Evolutionary conservation across 2,113 vertebrate species (phyloP), one percentile per base, ranked within the genome.

Genomic region (Falcunculus frontatus): DNA sequence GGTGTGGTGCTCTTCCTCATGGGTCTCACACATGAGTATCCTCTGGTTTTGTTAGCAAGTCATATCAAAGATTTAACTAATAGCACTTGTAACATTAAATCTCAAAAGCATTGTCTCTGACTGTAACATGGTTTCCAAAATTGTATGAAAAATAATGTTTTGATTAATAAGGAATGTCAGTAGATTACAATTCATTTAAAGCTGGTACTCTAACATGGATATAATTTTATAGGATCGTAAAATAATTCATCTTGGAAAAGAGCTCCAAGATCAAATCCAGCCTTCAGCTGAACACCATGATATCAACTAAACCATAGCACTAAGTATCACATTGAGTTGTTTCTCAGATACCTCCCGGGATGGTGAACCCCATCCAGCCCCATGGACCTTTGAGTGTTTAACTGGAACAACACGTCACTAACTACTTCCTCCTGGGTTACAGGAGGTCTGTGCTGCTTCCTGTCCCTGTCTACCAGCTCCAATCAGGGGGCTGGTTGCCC

Each of bases 171-270:
- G 4, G 25, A 49, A 39, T 76, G 9, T 5, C 23, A 55, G 8
- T 35, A 57, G 16, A 29, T 57, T 56, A 52, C 18, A 74, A 37
- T 41, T 73, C 0, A 46, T 78, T 74, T 79, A 35, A 69, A 63
- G 7, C 4, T 69, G 5, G 4, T 11, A 52, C 16, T 57, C 6
- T 41, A 21, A 29, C 44, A 56, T 0, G 1, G 49, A 2, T 3
- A 56, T 8, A 15, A 33, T 46, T 46, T 44, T 46, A 15, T 39
- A 18, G 33, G 11, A 63, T 63, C 16, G 27, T 27, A 26, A 8
- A 73, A 53, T 53, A 33, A 46, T 73, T 73, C 1, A 14, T 27
- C 18, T 55, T 55, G n/a, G 57, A 55, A 33, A 47, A 64, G 29
- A 33, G 5, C 29, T 64, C 50, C 41, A 55, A 33, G 23, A 39